These are phyloP conservation scores for Drosophila sturtevanti DNA, from an alignment of 1,140 invertebrate species.

Conservation along the genomic window DNA sequence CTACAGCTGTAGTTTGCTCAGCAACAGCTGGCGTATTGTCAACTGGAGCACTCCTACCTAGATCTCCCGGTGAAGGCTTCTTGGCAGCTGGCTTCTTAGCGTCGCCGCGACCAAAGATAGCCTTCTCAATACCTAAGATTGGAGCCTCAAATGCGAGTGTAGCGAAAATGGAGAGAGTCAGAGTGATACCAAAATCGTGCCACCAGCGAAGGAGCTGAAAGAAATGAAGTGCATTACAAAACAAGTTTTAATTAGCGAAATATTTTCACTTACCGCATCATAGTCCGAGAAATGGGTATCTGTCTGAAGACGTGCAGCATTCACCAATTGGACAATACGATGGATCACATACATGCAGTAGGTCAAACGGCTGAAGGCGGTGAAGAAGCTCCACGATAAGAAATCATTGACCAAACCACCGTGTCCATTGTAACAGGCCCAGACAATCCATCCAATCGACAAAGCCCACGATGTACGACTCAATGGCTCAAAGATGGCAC, in stretches of 20 bases:
- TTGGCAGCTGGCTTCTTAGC: slow-evolving; percentile 55
- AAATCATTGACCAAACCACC: slow-evolving; percentile 86
- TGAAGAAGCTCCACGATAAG: slow-evolving; percentile 86
- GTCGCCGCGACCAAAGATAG: slow-evolving; percentile 61
- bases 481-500: slow-evolving; percentile 86
- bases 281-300: slow-evolving; percentile 69
- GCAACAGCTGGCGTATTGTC: slow-evolving; percentile 1
- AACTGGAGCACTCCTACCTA: slow-evolving; percentile 22
- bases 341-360: slow-evolving; percentile 89
- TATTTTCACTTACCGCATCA: slow-evolving; percentile 52
- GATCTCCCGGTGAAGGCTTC: slow-evolving; percentile 47
- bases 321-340: slow-evolving; percentile 78
- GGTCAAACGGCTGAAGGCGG: slow-evolving; percentile 87
- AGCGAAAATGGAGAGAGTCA: slow-evolving; percentile 70
- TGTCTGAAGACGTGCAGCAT: slow-evolving; percentile 62
- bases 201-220: slow-evolving; percentile 75
- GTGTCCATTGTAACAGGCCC: slow-evolving; percentile 88
- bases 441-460: slow-evolving; percentile 88
- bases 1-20: not conserved
- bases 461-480: slow-evolving; percentile 87
- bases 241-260: too few relatives aligned
- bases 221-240: too few relatives aligned
- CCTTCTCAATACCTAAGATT: slow-evolving; percentile 78
- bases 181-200: slow-evolving; percentile 76
- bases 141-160: slow-evolving; percentile 77